Evolutionary conservation across 1,140 invertebrate species (phyloP), one percentile per base, ranked within the genome.

Genomic region (Macrobrachium rosenbergii): DNA sequence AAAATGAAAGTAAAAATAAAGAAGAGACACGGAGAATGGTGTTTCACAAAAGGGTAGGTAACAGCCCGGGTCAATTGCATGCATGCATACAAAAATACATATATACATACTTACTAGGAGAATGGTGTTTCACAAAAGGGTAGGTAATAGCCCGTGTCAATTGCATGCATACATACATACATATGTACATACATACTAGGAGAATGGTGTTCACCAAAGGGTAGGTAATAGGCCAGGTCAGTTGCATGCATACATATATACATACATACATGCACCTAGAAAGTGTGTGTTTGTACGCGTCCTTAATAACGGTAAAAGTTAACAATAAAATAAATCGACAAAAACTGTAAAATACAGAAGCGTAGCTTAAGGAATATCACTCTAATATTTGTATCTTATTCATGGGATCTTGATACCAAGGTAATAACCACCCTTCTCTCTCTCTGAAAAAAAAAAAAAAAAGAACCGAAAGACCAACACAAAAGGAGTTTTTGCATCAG

Each of bases 171-270:
- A 75, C 37, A 75, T 43, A 75, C 37, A 45, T 43, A 75, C 37
- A 75, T 43, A 75, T 75, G 52, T 43, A 75, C 37, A 75, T 75
- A 75, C 37, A 75, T 75, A 75, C 37, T n/a, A n/a, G n/a, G n/a
- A n/a, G n/a, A n/a, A n/a, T n/a, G n/a, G n/a, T n/a, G 28, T 16
- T 43, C n/a, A n/a, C n/a, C n/a, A n/a, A n/a, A n/a, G n/a, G n/a
- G n/a, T n/a, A n/a, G n/a, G n/a, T n/a, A n/a, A n/a, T n/a, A n/a
- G n/a, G n/a, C n/a, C n/a, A n/a, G n/a, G n/a, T n/a, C n/a, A n/a
- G n/a, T n/a, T n/a, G n/a, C n/a, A 75, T 75, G 37, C 37, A 75
- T 75, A 75, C 23, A 75, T 75, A 75, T 75, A 75, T 75, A 75
- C 23, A 75, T 75, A 75, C 23, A 75, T 75, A n/a, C n/a, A n/a